Percentiles rank a stretch among this genome's conserved stretches.
Conservation (phyloP, 2,888 invertebrate species). For the Tigriopus californicus region DNA sequence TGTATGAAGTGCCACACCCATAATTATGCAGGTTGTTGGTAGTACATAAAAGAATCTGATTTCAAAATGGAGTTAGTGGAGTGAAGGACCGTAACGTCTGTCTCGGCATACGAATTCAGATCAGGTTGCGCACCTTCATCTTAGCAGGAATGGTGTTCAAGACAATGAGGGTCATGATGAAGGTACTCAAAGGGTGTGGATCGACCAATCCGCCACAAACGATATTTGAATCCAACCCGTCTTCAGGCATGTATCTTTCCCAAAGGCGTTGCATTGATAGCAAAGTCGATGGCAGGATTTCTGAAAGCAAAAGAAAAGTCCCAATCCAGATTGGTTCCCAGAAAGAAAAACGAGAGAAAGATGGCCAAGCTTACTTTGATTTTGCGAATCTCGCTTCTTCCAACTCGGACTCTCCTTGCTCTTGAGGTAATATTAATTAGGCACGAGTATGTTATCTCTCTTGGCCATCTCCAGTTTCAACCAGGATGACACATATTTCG, state of each 20-base stretch:
- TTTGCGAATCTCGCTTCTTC: conserved; percentile 96
- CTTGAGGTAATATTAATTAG: conserved; percentile 99
- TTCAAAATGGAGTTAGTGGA: background rate
- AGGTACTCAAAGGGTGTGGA: conserved; percentile 99
- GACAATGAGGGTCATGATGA: conserved; percentile 99
- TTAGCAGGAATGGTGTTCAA: conserved; percentile 96
- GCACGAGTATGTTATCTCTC: conserved; percentile 99
- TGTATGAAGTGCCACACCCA: conserved; percentile 74
- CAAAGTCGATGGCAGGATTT: conserved; percentile 99
- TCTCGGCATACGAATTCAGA: too few species aligned
- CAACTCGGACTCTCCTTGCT: conserved; percentile 98
- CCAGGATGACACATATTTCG: too few species aligned
- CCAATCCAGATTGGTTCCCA: background rate
- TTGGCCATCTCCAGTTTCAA: too few species aligned
- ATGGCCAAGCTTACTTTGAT: conserved; percentile 45
- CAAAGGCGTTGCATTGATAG: conserved; percentile 90
- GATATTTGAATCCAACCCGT: conserved; percentile 92
- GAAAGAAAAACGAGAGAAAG: background rate
- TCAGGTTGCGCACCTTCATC: too few species aligned
- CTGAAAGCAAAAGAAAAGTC: conserved; percentile 40
- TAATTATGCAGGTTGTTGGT: conserved; percentile 72
- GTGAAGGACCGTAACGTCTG: too few species aligned
- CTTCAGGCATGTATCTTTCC: conserved; percentile 99
- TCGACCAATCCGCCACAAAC: conserved; percentile 95
- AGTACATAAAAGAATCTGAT: conserved; percentile 43